Percentiles rank a stretch among this genome's conserved stretches.
Evolutionary conservation across 2,113 vertebrate genomes (phyloP).

Genomic region (Tachuris rubrigastra): DNA sequence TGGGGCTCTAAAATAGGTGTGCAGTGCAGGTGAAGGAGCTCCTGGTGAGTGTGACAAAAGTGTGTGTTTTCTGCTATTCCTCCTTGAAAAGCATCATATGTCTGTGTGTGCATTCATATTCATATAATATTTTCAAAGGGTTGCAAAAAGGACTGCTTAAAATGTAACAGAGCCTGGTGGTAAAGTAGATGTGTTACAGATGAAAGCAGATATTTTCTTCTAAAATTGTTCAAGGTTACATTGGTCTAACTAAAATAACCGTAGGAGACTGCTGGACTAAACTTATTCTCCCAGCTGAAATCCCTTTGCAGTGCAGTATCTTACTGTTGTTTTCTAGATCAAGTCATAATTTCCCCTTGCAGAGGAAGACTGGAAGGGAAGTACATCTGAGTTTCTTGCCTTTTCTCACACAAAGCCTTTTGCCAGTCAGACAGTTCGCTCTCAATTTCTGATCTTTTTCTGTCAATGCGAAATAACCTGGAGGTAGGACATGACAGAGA

Average conservation of each 20-base stretch:
- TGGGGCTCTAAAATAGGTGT: not conserved
- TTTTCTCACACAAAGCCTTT: not conserved
- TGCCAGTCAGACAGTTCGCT: not conserved
- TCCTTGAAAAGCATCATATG: not conserved
- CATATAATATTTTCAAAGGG: not conserved
- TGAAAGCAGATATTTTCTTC: not conserved
- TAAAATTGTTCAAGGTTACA: not conserved
- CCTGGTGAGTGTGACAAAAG: not conserved
- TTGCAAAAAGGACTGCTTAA: not conserved
- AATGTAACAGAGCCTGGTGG: not conserved
- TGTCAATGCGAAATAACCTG: rapidly evolving
- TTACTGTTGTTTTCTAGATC: not conserved
- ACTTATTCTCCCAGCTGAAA: not conserved
- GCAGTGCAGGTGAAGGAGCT: not conserved
- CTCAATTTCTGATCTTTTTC: not conserved
- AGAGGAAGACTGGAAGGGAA: not conserved
- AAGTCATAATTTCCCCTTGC: not conserved
- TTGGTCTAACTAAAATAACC: not conserved
- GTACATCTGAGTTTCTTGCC: not conserved
- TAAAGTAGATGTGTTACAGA: not conserved
- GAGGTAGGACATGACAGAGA: not conserved
- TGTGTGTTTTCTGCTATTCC: not conserved
- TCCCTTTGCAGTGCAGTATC: not conserved
- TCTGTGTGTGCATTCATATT: not conserved
- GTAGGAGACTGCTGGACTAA: not conserved